Conservation (phyloP, 2,888 invertebrate genomes). For the Eupithecia vulgata region DNA sequence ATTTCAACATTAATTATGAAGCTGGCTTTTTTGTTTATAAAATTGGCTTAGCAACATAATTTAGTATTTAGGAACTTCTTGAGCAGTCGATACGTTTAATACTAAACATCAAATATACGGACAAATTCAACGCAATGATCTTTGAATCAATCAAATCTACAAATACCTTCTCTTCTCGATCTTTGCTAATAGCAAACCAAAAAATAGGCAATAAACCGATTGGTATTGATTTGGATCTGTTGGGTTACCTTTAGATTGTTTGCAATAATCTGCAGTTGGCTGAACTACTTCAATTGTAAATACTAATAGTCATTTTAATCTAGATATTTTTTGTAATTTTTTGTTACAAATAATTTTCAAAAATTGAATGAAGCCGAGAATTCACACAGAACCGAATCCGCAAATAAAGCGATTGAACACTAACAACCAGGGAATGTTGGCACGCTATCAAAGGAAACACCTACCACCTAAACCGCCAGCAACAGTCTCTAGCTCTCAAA, state of each 20-base stretch:
- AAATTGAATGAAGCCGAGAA: not conserved
- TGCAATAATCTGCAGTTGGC: not conserved
- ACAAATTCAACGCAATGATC: not conserved
- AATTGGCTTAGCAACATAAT: not conserved
- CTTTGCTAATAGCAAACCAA: not conserved
- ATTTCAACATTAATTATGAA: slow-evolving; percentile 45
- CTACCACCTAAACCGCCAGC: slow-evolving; percentile 26
- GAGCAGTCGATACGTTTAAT: not conserved
- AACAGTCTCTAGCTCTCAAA: slow-evolving; percentile 38
- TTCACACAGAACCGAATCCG: not conserved
- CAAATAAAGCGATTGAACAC: slow-evolving; percentile 28
- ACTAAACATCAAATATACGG: not conserved
- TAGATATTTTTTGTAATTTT: not conserved
- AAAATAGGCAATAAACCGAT: not conserved
- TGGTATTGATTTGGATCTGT: not conserved
- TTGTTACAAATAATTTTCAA: too few relatives aligned
- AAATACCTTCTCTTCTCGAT: not conserved
- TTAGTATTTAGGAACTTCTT: not conserved
- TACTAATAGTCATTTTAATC: not conserved
- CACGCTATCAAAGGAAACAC: slow-evolving; percentile 54
- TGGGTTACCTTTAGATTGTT: not conserved
- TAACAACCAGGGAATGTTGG: slow-evolving; percentile 54
- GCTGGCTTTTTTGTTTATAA: not conserved
- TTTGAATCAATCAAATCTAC: not conserved
- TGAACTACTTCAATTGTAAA: not conserved